Evolutionary conservation across 2,888 invertebrate species (phyloP), one percentile per base, ranked within the genome.

Genomic region (Catocala sponsa): DNA sequence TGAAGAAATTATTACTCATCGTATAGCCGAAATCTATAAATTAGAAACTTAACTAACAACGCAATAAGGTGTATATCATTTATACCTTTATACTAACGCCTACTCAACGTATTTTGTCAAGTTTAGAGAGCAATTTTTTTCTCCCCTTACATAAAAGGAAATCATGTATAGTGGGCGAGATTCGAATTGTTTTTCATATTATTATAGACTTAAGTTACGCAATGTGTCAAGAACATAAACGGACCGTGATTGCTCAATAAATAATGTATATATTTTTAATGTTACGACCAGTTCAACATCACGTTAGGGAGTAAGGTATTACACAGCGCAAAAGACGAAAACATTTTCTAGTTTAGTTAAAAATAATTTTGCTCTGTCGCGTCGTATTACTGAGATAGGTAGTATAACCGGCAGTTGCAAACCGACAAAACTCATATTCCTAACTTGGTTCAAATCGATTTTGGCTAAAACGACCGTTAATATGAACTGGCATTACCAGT

Each of bases 81-180:
- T 57, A 44, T 32, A 33, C 11, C 43, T 53, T 44, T 43, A 44
- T 52, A 38, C 38, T 12, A 41, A 56, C 76, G 73, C 77, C 81
- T 72, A 83, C 77, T 72, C 76, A 70, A 63, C 63, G 72, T 74
- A 71, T 74, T 77, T 79, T 79, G 79, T 81, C 73, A 79, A 63
- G 75, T 71, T 79, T 78, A 78, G 76, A 81, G 75, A 78, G 78
- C 77, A 72, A 71, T 78, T 81, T 82, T n/a, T 83, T 81, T 80
- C 72, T 74, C 65, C 64, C 65, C 60, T 76, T 68, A 76, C 80
- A 65, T 79, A 84, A 81, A 86, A 85, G 86, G 87, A 84, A 80
- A 72, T 76, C 68, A 88, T 38, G 33, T 9, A 35, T 32, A 42
- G 61, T 89, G 87, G 89, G 88, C 88, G 87, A 83, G 55, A 72